Base-by-base conservation (phyloP, 2,797 vertebrate genomes). In the Mormyrus hasselquistii region DNA sequence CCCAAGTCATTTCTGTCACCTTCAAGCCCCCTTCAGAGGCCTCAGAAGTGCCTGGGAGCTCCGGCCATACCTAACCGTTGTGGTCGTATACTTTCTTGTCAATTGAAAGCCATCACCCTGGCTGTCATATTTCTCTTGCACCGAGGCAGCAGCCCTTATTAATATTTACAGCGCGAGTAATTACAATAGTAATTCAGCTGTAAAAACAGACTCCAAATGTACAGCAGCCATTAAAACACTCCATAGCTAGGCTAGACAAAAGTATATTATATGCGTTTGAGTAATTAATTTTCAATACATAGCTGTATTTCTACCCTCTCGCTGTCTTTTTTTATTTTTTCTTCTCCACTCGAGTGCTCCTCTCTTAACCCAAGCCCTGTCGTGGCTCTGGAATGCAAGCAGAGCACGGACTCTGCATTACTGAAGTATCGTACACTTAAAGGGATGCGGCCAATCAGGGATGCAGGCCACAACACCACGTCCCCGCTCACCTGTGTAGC, bases 211-310 rank as follows among this genome's bases (percentile, higher is more conserved):
- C 93, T 93, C 93, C 94, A 94, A 94, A 93, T 94, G 93, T 92
- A 91, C 93, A 93, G 93, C 93, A 94, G 94, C 94, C 93, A 94
- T 94, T 93, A 93, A 94, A 93, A 91, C 93, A 94, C 93, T 94
- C 93, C 94, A 92, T 90, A 90, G 94, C 94, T 92, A 92, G 92
- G 94, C 93, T 91, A 93, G 94, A 93, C 95, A 93, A 94, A 92
- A 93, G 92, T 85, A 86, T 93, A 93, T 92, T 93, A 94, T 92
- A 94, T 92, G 91, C 90, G 29, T 87, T 91, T 90, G 90, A 88
- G 88, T 90, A 90, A 90, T 53, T 87, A 44, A 94, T 93, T 93
- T 94, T 94, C 92, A 92, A 91, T 93, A 90, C 87, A 83, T 92
- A 90, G 88, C 73, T 89, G 89, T 82, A 73, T 90, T 89, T 90